phyloP scores from a whole-genome alignment of 1,140 invertebrate genomes.

The Sinonovacula constricta region DNA sequence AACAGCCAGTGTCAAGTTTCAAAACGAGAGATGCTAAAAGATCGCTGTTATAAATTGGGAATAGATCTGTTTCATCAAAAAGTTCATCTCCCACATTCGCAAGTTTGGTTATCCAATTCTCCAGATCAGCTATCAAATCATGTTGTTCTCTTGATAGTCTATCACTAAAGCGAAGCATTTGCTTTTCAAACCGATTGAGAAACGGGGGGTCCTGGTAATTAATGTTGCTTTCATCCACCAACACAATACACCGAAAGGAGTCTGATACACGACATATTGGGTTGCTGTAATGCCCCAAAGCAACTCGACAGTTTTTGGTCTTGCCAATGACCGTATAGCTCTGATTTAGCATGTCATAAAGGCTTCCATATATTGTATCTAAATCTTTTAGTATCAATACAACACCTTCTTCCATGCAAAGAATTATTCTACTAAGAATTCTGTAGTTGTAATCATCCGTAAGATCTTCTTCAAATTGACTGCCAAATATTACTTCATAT shows the following conservation, averaged over 20 bases:
- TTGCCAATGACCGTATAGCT: conserved; percentile 67
- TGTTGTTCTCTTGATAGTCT: conserved; percentile 22
- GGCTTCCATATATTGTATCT: conserved; percentile 70
- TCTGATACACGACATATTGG: conserved; percentile 69
- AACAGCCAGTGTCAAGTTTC: background rate
- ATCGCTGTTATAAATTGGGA: conserved; percentile 51
- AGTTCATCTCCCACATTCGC: conserved; percentile 2
- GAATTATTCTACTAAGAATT: conserved; percentile 67
- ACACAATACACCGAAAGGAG: conserved; percentile 65
- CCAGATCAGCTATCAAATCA: background rate
- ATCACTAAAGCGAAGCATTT: conserved; percentile 56
- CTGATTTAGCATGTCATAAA: conserved; percentile 73
- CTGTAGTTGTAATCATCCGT: conserved; percentile 67
- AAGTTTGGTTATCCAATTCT: conserved; percentile 21
- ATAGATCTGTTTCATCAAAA: conserved; percentile 37
- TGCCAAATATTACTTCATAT: conserved; percentile 63
- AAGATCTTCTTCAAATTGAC: conserved; percentile 66
- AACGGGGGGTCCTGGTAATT: conserved; percentile 66
- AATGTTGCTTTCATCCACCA: conserved; percentile 64
- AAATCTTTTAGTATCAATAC: conserved; percentile 66
- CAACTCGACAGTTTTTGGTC: conserved; percentile 66
- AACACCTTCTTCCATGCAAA: conserved; percentile 70
- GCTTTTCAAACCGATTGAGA: conserved; percentile 72
- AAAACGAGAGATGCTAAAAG: conserved; percentile 56
- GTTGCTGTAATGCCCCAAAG: conserved; percentile 67